Evolutionary conservation across 1,140 invertebrate species (phyloP), one percentile per base, ranked within the genome.

Genomic region (Oryctes rhinoceros): DNA sequence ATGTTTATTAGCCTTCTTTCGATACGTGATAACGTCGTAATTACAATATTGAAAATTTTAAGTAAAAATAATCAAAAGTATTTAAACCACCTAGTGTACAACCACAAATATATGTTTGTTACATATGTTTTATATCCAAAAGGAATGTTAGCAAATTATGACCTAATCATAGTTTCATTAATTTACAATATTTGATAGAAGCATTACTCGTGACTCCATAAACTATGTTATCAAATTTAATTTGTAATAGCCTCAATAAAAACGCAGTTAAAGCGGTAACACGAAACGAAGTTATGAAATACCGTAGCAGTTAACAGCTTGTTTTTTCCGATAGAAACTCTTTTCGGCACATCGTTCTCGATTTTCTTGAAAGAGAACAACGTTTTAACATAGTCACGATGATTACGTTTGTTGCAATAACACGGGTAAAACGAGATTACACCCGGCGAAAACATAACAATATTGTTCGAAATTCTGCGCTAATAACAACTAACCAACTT

Each of bases 221-320:
- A n/a, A 53, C 49, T 53, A 53, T 13, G 4, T 13, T 53, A 59
- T 59, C 53, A 59, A n/a, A 18, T 59, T 59, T 59, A 59, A 59
- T 59, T 59, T 59, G 53, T 59, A 7, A 59, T 59, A n/a, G 53
- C 53, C 18, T n/a, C 18, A 59, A 59, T 59, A 59, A 59, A 59
- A 59, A 6, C 18, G 53, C 53, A n/a, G 53, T 59, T 18, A n/a
- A 59, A 59, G 18, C 15, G 18, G 15, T 59, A 18, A 59, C n/a
- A 18, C 13, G 53, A 59, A 59, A 15, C 18, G 6, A 59, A 59
- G 6, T 59, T 59, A n/a, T 59, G 53, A 59, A 59, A 59, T 59
- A 18, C 6, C 15, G n/a, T 15, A 18, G 18, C 53, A 59, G 53
- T 59, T 59, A 59, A 59, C 53, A 59, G n/a, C 53, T 59, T 59